Conservation (phyloP, 1,140 invertebrate species). For the Drosophila burlai region DNA sequence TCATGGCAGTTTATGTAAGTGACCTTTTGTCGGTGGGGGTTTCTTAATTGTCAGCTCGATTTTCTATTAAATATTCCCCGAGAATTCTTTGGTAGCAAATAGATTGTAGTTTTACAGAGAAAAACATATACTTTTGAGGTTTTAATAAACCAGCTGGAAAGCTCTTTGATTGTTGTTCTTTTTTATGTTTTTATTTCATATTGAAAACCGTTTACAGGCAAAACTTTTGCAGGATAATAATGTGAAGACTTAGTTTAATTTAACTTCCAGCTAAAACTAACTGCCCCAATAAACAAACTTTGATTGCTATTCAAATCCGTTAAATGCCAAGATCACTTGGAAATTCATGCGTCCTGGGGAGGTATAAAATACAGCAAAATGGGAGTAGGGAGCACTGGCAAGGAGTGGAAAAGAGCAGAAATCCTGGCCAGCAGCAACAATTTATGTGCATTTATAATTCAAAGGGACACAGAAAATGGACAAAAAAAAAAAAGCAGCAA, state of each 20-base stretch:
- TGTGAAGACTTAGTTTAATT: background rate
- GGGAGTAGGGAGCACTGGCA: background rate
- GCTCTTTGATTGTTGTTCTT: background rate
- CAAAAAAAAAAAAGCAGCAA: slow-evolving; percentile 2
- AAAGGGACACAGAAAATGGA: slow-evolving; percentile 55
- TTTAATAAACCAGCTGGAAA: background rate
- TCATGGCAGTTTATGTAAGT: slow-evolving; percentile 3
- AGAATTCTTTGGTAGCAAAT: background rate
- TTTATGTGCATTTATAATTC: slow-evolving; percentile 84
- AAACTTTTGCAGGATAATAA: background rate
- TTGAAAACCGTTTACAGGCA: background rate
- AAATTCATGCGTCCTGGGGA: slow-evolving; percentile 66
- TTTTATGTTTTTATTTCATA: background rate
- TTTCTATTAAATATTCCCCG: background rate
- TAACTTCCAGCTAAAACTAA: slow-evolving; percentile 13
- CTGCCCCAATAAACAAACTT: slow-evolving; percentile 56
- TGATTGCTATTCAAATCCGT: slow-evolving; percentile 70
- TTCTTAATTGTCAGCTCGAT: background rate
- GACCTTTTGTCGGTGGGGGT: background rate
- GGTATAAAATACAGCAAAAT: slow-evolving; percentile 9
- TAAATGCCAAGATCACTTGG: slow-evolving; percentile 72
- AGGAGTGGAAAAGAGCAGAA: slow-evolving; percentile 31
- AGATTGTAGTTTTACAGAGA: background rate
- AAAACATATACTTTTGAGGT: background rate
- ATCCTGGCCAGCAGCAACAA: slow-evolving; percentile 59